A percentile compares a stretch with the other conserved stretches of the same genome.
These are phyloP conservation scores for Ageneiosus marmoratus DNA, from an alignment of 2,113 vertebrate genomes.

Conservation along the genomic window DNA sequence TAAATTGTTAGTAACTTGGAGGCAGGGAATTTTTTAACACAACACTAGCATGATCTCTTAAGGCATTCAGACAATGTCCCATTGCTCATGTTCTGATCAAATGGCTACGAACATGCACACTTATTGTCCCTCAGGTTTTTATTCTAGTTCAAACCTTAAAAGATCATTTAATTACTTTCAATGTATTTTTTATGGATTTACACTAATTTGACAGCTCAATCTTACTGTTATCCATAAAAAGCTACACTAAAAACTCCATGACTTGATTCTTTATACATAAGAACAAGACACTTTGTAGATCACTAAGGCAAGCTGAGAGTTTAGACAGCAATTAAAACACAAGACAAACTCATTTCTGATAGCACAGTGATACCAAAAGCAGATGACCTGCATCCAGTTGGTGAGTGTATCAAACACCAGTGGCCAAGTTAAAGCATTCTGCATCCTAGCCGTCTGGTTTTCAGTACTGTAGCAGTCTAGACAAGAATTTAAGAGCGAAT, in stretches of 20 bases:
- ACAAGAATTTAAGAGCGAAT: background rate
- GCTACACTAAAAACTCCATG: background rate
- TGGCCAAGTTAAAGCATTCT: background rate
- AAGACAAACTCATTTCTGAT: background rate
- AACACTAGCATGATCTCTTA: background rate
- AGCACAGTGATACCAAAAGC: background rate
- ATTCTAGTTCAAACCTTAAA: too few relatives aligned
- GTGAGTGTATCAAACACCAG: background rate
- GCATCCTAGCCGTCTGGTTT: background rate
- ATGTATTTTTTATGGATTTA: background rate
- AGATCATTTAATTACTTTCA: background rate
- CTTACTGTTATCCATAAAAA: background rate
- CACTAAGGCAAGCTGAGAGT: background rate
- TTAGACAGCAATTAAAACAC: background rate
- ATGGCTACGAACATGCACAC: background rate
- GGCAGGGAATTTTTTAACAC: background rate
- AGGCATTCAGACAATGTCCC: background rate
- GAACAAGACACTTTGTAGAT: background rate
- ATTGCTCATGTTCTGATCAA: background rate
- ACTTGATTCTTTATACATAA: background rate
- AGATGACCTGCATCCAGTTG: background rate
- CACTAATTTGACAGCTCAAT: background rate
- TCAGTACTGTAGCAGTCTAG: conserved; percentile 6
- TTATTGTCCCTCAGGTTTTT: background rate
- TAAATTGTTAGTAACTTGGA: background rate